Conservation (phyloP, 2,888 invertebrate genomes). For the Zaprionus obscuricornis region DNA sequence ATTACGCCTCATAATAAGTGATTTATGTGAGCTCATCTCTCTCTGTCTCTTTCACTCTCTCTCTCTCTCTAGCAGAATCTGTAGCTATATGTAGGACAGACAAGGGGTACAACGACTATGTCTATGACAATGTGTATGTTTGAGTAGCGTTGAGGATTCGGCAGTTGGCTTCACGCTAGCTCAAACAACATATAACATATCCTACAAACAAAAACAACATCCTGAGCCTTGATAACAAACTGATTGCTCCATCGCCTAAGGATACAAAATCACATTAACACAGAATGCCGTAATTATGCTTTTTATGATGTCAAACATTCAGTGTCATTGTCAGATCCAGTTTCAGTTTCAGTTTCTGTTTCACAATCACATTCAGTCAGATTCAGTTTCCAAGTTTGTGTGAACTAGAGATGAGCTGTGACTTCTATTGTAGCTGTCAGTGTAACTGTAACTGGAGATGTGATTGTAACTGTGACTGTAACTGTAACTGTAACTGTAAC, state of each 20-base stretch:
- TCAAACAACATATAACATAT: too few relatives aligned
- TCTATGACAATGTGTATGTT: too few relatives aligned
- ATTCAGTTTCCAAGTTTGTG: constrained; percentile 3
- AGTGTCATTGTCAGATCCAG: constrained; percentile 25
- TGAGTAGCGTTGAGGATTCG: too few relatives aligned
- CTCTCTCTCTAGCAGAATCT: constrained; percentile 11
- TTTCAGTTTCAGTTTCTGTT: neutral
- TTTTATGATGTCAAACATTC: constrained; percentile 65
- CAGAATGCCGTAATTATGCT: constrained; percentile 80
- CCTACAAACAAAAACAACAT: constrained; percentile 27
- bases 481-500: too few relatives aligned
- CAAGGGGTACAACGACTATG: too few relatives aligned
- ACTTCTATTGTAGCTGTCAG: too few relatives aligned
- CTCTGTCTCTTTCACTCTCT: constrained; percentile 5
- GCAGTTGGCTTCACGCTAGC: constrained; percentile 28
- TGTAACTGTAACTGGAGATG: too few relatives aligned
- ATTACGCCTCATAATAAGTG: constrained; percentile 84
- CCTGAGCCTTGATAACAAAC: constrained; percentile 64
- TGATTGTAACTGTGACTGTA: too few relatives aligned
- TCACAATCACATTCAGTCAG: constrained; percentile 18
- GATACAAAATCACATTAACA: constrained; percentile 80
- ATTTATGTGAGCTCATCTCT: constrained; percentile 81
- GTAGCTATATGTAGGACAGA: too few relatives aligned
- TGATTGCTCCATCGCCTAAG: constrained; percentile 66
- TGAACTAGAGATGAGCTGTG: too few relatives aligned